Evolutionary conservation across 2,113 vertebrate species (phyloP), one percentile per base, ranked within the genome.

Genomic region (Paratilapia polleni): DNA sequence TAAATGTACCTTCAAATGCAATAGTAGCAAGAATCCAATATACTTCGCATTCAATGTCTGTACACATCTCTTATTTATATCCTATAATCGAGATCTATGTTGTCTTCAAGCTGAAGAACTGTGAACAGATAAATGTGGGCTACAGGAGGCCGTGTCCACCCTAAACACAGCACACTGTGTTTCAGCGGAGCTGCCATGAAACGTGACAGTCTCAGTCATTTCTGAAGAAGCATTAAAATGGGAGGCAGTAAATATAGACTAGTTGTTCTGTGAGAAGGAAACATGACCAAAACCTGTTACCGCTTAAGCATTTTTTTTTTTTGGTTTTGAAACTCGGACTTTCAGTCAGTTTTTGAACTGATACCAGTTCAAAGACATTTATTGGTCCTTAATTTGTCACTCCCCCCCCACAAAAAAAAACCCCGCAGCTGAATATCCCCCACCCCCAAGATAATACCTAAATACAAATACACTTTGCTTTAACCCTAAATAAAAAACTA

Each of bases 101-200:
- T n/a, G n/a, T n/a, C n/a, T 56, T 0, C 19, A 19, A 54, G 8
- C 49, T 54, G 19, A 52, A 52, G 19, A 52, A 19, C 12, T 43
- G 49, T 7, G 49, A 52, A 52, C 7, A 83, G 24, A 70, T n/a
- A 28, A 2, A 52, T 31, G 41, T 12, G 24, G 17, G 20, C 14
- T 28, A 43, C 19, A 61, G 22, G 28, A 43, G 66, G 61, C 75
- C 63, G 63, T 38, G 60, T 79, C 28, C 43, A 68, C 43, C 34
- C 54, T 57, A n/a, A 85, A 60, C 58, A 19, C 52, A 73, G 38
- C 75, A 74, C 82, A 83, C 5, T 57, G 59, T 86, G 86, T 75
- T 75, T 78, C 28, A 61, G 76, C 3, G 13, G 13, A 62, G 83
- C 63, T 31, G 49, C 68, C n/a, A 7, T 52, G 26, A 80, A 24